Evolutionary conservation across 2,888 invertebrate genomes (phyloP).

Genomic region (Leptopilina syphax): DNA sequence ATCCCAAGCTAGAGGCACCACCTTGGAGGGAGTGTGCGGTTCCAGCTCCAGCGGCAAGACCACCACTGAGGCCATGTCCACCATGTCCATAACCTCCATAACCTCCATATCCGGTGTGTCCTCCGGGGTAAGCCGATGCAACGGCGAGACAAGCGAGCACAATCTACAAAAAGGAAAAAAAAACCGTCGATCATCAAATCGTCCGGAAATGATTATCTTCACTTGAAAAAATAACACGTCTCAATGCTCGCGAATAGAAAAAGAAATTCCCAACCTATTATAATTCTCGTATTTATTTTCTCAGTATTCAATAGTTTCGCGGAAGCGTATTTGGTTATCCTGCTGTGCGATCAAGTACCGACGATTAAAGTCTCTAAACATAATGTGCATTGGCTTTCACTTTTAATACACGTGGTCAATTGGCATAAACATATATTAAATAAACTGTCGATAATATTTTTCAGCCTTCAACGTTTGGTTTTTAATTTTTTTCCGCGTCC

Average conservation of each 20-base stretch:
- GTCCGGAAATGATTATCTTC: background rate
- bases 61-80: constrained; percentile 74
- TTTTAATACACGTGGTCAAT: constrained; percentile 57
- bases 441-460: constrained; percentile 8
- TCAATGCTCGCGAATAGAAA: background rate
- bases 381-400: constrained; percentile 63
- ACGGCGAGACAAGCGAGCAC: constrained; percentile 76
- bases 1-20: constrained; percentile 75
- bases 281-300: background rate
- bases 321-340: constrained; percentile 10
- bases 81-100: constrained; percentile 63
- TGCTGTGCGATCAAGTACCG: background rate
- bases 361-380: constrained; percentile 16
- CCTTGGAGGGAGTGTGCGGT: constrained; percentile 74
- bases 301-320: background rate
- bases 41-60: constrained; percentile 74
- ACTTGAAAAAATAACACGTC: constrained; percentile 38
- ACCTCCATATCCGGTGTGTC: constrained; percentile 54
- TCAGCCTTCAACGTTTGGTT: no score
- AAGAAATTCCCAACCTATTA: background rate
- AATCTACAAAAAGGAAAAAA: constrained; percentile 63
- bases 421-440: background rate
- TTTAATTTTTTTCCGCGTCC: background rate
- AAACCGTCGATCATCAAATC: background rate
- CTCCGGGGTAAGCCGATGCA: constrained; percentile 74